Conservation (phyloP, 2,113 vertebrate species). For the Takifugu flavidus region DNA sequence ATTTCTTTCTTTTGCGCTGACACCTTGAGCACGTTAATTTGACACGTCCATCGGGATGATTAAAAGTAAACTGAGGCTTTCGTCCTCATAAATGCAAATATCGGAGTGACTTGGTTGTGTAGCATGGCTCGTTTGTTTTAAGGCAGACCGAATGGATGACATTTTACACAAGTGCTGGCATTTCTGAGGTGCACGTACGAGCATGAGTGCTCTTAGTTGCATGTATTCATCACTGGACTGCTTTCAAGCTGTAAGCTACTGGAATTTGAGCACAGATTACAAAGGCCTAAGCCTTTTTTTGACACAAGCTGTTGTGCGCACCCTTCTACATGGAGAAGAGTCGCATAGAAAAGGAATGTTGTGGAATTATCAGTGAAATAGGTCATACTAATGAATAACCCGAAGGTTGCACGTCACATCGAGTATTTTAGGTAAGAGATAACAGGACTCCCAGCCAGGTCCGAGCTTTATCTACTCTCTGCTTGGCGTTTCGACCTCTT, state of each 20-base stretch:
- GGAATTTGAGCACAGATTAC: slow-evolving; percentile 57
- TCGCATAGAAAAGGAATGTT: not conserved
- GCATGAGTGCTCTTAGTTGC: slow-evolving; percentile 35
- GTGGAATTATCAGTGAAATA: not conserved
- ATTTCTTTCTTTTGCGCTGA: slow-evolving; percentile 39
- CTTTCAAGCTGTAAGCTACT: slow-evolving; percentile 30
- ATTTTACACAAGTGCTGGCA: too few species aligned
- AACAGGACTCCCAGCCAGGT: slow-evolving; percentile 27
- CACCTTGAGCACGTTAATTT: slow-evolving; percentile 59
- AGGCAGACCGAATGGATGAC: slow-evolving; percentile 12
- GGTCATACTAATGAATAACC: not conserved
- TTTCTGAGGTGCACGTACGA: slow-evolving; percentile 1
- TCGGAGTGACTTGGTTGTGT: slow-evolving; percentile 52
- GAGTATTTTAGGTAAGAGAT: too few species aligned
- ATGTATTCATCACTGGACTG: slow-evolving; percentile 25
- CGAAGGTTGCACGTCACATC: not conserved
- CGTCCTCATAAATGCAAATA: slow-evolving; percentile 60
- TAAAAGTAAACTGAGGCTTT: slow-evolving; percentile 55
- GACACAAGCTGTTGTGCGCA: slow-evolving; percentile 15
- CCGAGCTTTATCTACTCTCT: slow-evolving; percentile 43
- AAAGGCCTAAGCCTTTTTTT: slow-evolving; percentile 43
- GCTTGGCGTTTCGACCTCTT: slow-evolving; percentile 45
- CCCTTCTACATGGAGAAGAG: slow-evolving; percentile 12
- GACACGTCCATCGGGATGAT: slow-evolving; percentile 55
- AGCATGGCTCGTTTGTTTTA: slow-evolving; percentile 32